Base-by-base conservation (phyloP, 2,888 invertebrate genomes). In the Pomacea canaliculata region DNA sequence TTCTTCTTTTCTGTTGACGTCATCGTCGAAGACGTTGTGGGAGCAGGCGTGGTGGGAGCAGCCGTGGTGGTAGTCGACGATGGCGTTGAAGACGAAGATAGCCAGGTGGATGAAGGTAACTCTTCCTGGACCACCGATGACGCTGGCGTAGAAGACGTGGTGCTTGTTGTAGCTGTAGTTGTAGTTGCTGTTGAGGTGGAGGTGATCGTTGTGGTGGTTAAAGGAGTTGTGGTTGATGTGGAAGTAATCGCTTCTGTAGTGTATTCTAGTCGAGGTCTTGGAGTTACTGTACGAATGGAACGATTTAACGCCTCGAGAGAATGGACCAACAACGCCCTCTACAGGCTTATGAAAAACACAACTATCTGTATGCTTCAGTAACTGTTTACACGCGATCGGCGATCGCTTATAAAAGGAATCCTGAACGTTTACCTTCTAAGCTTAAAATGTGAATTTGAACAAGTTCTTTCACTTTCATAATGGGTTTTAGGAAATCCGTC, bases 101-200 rank as follows among this genome's bases (percentile, higher is more conserved):
- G n/a, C n/a, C n/a, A n/a, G n/a, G n/a, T n/a, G n/a, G 56, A n/a
- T 27, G 71, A 23, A 18, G 69, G 16, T 27, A 19, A 9, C 27
- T 46, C 37, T 46, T 49, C 37, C 13, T 13, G 60, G 19, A 19
- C 62, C 62, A 16, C n/a, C n/a, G 70, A 46, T 12, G 73, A 10
- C 7, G 70, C 16, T 48, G 71, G 59, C 37, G 68, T 23, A 46
- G 71, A 56, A 18, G 48, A 23, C 3, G 67, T 76, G 27, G 16
- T 62, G n/a, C 49, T 7, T 19, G 72, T 48, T 16, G 66, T 3
- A n/a, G 48, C 16, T 19, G 70, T 74, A n/a, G 51, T 37, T 7
- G 67, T 3, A n/a, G n/a, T n/a, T n/a, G n/a, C n/a, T 60, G 56
- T 56, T 37, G 71, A 23, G 13, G 77, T 66, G 59, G 77, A 56